Conservation (phyloP, 1,140 invertebrate species). For the Drosophila carrolli region DNA sequence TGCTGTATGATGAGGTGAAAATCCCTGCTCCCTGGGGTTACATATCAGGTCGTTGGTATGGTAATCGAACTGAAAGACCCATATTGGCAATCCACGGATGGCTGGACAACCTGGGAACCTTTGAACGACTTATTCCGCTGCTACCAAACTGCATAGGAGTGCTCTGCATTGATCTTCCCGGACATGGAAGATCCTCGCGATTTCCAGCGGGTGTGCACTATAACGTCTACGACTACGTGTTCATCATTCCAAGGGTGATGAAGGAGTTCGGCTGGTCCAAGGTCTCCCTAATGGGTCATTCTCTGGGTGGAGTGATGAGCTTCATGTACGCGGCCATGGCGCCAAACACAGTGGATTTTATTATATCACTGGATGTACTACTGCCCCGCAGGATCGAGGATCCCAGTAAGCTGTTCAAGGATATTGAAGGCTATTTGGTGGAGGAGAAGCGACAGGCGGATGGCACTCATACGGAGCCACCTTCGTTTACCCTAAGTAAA, state of each 20-base stretch:
- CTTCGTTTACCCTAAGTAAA: conserved; percentile 86
- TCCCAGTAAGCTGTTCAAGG: neutral
- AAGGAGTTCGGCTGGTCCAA: conserved; percentile 89
- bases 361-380: conserved; percentile 87
- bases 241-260: conserved; percentile 86
- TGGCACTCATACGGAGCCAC: conserved; percentile 84
- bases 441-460: conserved; percentile 54
- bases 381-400: conserved; percentile 69
- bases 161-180: conserved; percentile 89
- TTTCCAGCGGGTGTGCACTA: conserved; percentile 87
- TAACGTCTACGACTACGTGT: conserved; percentile 85
- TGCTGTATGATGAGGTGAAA: conserved; percentile 86
- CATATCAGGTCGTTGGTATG: conserved; percentile 89
- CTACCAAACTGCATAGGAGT: conserved; percentile 86
- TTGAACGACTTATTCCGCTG: conserved; percentile 88
- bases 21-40: conserved; percentile 88
- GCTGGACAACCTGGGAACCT: conserved; percentile 90
- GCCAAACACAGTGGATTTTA: conserved; percentile 86
- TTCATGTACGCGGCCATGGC: conserved; percentile 86
- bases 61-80: conserved; percentile 86
- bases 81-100: conserved; percentile 90
- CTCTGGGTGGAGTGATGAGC: conserved; percentile 87
- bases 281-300: conserved; percentile 89
- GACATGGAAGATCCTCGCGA: conserved; percentile 89
- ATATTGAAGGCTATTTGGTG: conserved; percentile 37